phyloP scores from a whole-genome alignment of 2,888 invertebrate species.

The Bhutanitis thaidina region DNA sequence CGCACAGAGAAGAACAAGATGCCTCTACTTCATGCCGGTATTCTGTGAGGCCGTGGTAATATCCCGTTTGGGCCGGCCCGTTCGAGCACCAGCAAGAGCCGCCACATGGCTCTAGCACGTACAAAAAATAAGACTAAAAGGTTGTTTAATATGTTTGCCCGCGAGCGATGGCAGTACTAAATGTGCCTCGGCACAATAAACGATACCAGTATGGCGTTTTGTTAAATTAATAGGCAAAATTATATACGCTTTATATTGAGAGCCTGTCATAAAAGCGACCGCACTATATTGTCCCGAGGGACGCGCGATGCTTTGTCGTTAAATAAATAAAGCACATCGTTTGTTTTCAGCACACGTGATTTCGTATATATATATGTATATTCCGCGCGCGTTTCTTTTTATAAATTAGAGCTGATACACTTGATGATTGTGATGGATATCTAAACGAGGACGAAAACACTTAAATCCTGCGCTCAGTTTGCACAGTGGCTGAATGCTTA shows the following conservation, averaged over 20 bases:
- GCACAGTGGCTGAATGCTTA: no score
- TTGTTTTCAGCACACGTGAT: constrained; percentile 7
- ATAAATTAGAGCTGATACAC: not conserved
- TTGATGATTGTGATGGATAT: no score
- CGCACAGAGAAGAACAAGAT: no score
- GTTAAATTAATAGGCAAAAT: constrained; percentile 19
- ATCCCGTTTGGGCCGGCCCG: no score
- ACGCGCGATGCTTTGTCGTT: constrained; percentile 11
- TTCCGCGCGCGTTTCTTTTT: not conserved
- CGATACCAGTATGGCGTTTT: constrained; percentile 9
- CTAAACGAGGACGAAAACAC: no score
- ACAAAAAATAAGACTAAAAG: no score
- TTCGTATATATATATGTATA: not conserved
- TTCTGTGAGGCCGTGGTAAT: no score
- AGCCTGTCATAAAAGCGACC: constrained; percentile 14
- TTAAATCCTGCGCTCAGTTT: no score
- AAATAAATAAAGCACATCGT: constrained; percentile 9
- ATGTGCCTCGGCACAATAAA: constrained; percentile 5
- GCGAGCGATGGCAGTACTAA: not conserved
- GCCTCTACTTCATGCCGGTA: no score
- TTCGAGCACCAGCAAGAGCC: no score
- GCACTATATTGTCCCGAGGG: constrained; percentile 13
- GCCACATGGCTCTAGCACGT: no score
- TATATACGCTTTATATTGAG: constrained; percentile 12
- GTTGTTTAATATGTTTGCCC: not conserved